phyloP scores from a whole-genome alignment of 2,888 invertebrate species.

The Chalcis sispes region DNA sequence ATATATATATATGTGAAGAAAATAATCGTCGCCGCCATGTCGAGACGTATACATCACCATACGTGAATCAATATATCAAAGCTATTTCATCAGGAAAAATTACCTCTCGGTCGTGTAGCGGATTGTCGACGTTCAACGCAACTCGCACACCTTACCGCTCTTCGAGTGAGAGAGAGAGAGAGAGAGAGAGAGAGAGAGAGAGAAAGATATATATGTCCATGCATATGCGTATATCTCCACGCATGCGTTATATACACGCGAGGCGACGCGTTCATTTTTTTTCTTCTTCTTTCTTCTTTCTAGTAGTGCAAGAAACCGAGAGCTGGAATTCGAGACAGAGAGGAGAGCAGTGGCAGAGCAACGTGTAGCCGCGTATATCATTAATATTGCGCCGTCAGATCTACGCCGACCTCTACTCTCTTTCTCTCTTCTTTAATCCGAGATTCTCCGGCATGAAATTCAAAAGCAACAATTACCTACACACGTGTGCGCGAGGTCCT shows the following conservation, averaged over 20 bases:
- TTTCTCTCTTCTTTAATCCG: conserved; percentile 57
- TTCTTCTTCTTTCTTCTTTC: conserved; percentile 27
- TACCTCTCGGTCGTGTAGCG: conserved; percentile 25
- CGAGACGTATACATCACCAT: conserved; percentile 36
- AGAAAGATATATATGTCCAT: neutral
- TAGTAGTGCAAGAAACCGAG: conserved; percentile 58
- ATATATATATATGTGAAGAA: conserved; percentile 20
- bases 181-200: neutral
- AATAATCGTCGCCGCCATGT: conserved; percentile 18
- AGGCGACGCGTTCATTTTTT: conserved; percentile 12
- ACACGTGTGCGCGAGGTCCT: conserved; percentile 16
- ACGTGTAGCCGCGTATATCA: conserved; percentile 62
- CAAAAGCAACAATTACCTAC: conserved; percentile 61
- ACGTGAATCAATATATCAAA: conserved; percentile 51
- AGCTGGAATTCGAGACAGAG: conserved; percentile 59
- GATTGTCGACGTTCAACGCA: conserved; percentile 30
- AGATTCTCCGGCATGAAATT: conserved; percentile 63
- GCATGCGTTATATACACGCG: neutral
- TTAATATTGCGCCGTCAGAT: conserved; percentile 74
- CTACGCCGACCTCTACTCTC: conserved; percentile 72
- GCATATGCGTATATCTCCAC: neutral
- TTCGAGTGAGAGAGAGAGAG: neutral
- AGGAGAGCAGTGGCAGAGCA: conserved; percentile 44
- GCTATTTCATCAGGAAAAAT: conserved; percentile 56
- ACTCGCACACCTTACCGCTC: neutral